phyloP scores from a whole-genome alignment of 2,888 invertebrate genomes.

The Ochropacha duplaris region DNA sequence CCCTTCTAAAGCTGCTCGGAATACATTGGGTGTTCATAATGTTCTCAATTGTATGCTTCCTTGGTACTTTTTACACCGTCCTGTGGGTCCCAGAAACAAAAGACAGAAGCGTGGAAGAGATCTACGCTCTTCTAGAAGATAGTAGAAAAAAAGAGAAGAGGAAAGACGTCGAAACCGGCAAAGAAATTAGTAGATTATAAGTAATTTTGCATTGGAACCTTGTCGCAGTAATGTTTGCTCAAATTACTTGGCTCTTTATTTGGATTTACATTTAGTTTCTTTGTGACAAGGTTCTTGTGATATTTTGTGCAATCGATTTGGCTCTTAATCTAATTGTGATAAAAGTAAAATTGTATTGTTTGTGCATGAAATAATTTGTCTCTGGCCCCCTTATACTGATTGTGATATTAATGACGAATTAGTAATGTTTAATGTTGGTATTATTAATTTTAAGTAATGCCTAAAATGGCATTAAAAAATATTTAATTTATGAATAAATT shows the following conservation, averaged over 20 bases:
- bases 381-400: conserved; percentile 35
- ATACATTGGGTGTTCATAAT: conserved; percentile 78
- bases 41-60: conserved; percentile 71
- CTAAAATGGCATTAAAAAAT: background rate
- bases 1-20: conserved; percentile 68
- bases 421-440: conserved; percentile 37
- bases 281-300: conserved; percentile 6
- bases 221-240: conserved; percentile 2
- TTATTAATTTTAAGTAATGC: conserved; percentile 46
- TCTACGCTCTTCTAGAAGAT: conserved; percentile 66
- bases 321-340: conserved; percentile 18
- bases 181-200: conserved; percentile 68
- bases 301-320: conserved; percentile 2
- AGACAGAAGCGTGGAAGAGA: conserved; percentile 67
- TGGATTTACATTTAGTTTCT: background rate
- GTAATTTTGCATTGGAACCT: conserved; percentile 10
- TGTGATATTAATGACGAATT: conserved; percentile 52
- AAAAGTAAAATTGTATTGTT: conserved; percentile 9
- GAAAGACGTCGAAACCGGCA: conserved; percentile 59
- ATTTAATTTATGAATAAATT: conserved; percentile 3
- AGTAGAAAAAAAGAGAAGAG: conserved; percentile 65
- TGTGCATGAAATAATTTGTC: conserved; percentile 14
- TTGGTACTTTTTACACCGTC: conserved; percentile 69
- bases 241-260: conserved; percentile 5
- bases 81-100: conserved; percentile 77